phyloP scores from a whole-genome alignment of 1,140 invertebrate species.

The Drosophila setifemur region DNA sequence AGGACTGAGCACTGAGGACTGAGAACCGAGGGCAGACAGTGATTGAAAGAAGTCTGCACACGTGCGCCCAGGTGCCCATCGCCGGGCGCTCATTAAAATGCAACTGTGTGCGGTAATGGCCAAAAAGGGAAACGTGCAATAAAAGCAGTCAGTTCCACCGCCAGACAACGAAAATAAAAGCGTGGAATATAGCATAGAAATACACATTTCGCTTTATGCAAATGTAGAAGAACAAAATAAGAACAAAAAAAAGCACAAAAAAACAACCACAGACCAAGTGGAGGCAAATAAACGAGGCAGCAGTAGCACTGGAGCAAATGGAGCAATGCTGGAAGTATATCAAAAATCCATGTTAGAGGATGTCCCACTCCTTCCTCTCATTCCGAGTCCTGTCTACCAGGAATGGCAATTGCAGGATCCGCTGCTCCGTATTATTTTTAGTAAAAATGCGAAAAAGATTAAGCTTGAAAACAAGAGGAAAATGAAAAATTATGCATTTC shows the following conservation, averaged over 20 bases:
- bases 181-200: slow-evolving; percentile 51
- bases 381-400: not conserved
- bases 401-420: slow-evolving; percentile 34
- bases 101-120: slow-evolving; percentile 65
- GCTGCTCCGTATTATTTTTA: slow-evolving; percentile 3
- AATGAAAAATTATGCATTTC: no score
- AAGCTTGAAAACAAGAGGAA: not conserved
- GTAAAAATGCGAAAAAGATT: not conserved
- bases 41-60: slow-evolving; percentile 77
- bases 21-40: slow-evolving; percentile 34
- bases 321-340: slow-evolving; percentile 38
- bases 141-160: slow-evolving; percentile 47
- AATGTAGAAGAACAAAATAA: no score
- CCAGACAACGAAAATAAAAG: slow-evolving; percentile 11
- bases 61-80: slow-evolving; percentile 58
- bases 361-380: not conserved
- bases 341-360: slow-evolving; percentile 41
- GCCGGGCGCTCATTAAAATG: slow-evolving; percentile 72
- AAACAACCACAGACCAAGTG: slow-evolving; percentile 29
- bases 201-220: slow-evolving; percentile 74
- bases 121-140: slow-evolving; percentile 71
- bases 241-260: slow-evolving; percentile 33
- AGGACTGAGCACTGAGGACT: not conserved
- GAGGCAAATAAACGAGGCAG: slow-evolving; percentile 40
- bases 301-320: slow-evolving; percentile 25